These are phyloP conservation scores for Pygmarrhopalites habei DNA, from an alignment of 1,140 invertebrate species.

Conservation along the genomic window DNA sequence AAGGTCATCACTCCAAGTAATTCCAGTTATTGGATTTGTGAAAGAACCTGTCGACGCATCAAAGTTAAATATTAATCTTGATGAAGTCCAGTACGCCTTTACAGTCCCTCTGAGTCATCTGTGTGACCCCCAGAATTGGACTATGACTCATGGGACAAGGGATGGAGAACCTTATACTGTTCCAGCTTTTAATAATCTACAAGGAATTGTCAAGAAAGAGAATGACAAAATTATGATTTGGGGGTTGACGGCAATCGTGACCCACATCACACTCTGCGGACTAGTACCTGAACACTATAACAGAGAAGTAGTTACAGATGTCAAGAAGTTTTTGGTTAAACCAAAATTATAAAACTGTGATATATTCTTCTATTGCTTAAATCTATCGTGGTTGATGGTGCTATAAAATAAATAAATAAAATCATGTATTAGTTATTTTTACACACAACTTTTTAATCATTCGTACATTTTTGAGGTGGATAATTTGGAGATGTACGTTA, in stretches of 20 bases:
- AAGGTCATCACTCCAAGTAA: constrained; percentile 52
- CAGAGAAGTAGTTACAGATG: constrained; percentile 15
- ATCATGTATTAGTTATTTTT: too few relatives aligned
- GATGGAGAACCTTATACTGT: background rate
- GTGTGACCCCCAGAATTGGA: constrained; percentile 53
- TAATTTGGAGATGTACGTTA: too few relatives aligned
- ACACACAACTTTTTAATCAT: too few relatives aligned
- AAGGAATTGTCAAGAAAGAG: constrained; percentile 26
- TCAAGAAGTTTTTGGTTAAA: too few relatives aligned
- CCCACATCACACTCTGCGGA: constrained; percentile 56
- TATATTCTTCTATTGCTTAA: too few relatives aligned
- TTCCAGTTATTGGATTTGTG: constrained; percentile 69
- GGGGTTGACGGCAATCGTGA: constrained; percentile 71
- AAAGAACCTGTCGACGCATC: constrained; percentile 48
- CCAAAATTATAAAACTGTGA: too few relatives aligned
- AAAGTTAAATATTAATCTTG: constrained; percentile 54
- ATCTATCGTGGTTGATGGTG: too few relatives aligned
- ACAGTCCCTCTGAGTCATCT: constrained; percentile 60
- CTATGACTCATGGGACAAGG: constrained; percentile 17
- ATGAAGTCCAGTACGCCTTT: constrained; percentile 76
- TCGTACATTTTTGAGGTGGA: too few relatives aligned
- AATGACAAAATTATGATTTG: constrained; percentile 62
- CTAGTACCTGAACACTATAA: constrained; percentile 52
- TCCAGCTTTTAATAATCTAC: background rate
- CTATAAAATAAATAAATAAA: too few relatives aligned